Evolutionary conservation across 2,113 vertebrate genomes (phyloP), one percentile per base, ranked within the genome.

Genomic region (Colaptes auratus): DNA sequence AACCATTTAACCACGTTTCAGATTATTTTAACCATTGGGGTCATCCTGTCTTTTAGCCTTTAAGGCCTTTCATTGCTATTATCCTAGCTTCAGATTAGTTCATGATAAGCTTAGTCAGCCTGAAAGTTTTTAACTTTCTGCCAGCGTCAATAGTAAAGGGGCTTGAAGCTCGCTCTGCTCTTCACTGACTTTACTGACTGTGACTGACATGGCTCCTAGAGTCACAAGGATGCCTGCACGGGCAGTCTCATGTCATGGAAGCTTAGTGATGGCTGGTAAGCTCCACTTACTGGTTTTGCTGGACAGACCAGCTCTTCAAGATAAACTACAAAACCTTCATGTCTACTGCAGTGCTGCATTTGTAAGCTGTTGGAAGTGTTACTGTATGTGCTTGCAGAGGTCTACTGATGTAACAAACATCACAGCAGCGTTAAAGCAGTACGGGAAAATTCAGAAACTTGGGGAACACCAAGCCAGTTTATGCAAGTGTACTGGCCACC

Each of bases 281-380:
- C 52, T 16, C 24, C 31, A 1, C 3, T 5, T 52, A 0, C 8
- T 2, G 31, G 9, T 20, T 10, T 12, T 2, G 44, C 46, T 0
- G 44, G 5, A 0, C 15, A 7, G 14, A 60, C 61, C 70, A 6
- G 61, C 33, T 21, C 21, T 44, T 6, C 15, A 0, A 0, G 36
- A 3, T 1, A 0, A 3, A 0, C 31, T 0, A 13, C 0, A 33
- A 2, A 2, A 7, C 4, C 31, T 10, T 1, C 1, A 1, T 0
- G 2, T 7, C 13, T 11, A 1, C 33, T 1, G 20, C 9, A 0
- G 19, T 6, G 18, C 63, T 4, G 39, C 12, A 0, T 2, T 9
- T 3, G 15, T 2, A 9, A 24, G 8, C 27, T 7, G 30, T 0
- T 1, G 44, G 14, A 31, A 2, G 23, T 0, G 23, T 3, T 7